Base-by-base conservation (phyloP, 2,113 vertebrate genomes). In the Azemiops feae region DNA sequence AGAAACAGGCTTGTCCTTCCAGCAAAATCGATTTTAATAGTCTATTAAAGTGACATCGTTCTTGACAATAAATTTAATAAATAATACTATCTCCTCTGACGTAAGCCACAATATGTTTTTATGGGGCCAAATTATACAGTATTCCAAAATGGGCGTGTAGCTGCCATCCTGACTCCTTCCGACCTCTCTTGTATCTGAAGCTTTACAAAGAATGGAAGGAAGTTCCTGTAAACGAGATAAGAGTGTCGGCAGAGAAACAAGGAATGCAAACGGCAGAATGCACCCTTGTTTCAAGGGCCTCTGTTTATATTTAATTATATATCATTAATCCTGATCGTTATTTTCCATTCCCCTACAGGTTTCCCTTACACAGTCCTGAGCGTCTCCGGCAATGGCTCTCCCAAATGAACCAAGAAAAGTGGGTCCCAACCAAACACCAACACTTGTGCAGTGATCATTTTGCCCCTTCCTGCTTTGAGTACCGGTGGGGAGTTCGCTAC, bases 381-480 rank as follows among this genome's bases (percentile, higher is more conserved):
- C 96, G 98, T 52, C 97, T 98, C 60, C 96, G 96, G 91, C 97
- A 95, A 94, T 98, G 98, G 98, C 97, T 98, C 81, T 94, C 55
- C 1, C 98, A 97, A 95, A 98, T 98, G 97, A 96, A 97, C 0
- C 94, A 95, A 0, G 97, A 98, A 91, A 96, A 96, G 90, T 98
- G 98, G 98, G 95, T 96, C 25, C 98, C 98, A 1, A 97, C 97
- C 39, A 96, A 97, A 53, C 98, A 98, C 93, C 98, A 98, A 94
- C 98, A 98, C 47, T 94, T 98, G n/a, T 98, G 98, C 96, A 97
- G 98, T 0, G 96, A 98, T 22, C 98, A 98, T 85, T 98, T 98
- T 60, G 94, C 96, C 0, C 95, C 97, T 0, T 97, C 97, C 10
- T 98, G 98, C 94, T 98, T 98, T 94, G 98, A 97, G 88, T 96